A percentile compares a stretch with the other conserved stretches of the same genome.
phyloP scores from a whole-genome alignment of 2,797 vertebrate genomes.

The Schizopygopsis malacanthus region DNA sequence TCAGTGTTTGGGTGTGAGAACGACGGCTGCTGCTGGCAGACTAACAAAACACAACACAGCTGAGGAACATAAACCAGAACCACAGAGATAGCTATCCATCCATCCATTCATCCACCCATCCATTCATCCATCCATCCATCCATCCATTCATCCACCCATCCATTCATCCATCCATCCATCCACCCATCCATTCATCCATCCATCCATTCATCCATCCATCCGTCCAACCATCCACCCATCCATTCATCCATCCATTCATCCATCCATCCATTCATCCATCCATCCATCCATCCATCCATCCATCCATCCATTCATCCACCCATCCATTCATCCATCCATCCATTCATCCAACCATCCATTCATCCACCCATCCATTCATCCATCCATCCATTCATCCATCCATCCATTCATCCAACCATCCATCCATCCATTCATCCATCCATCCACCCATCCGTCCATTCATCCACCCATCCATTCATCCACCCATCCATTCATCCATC shows the following conservation, averaged over 20 bases:
- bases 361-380: rapidly evolving
- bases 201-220: no score
- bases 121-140: neutral
- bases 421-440: no score
- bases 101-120: neutral
- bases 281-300: rapidly evolving
- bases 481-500: no score
- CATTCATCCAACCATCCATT: neutral
- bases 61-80: neutral
- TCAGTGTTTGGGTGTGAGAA: conserved; percentile 61
- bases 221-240: rapidly evolving
- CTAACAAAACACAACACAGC: conserved; percentile 47
- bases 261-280: neutral
- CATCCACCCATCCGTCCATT: no score
- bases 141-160: neutral
- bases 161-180: neutral
- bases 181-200: neutral
- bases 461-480: no score
- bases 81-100: neutral
- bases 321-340: neutral
- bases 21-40: conserved; percentile 51
- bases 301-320: neutral
- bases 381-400: no score
- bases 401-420: no score
- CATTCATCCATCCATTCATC: neutral